Evolutionary conservation across 2,888 invertebrate genomes (phyloP), one percentile per base, ranked within the genome.

Genomic region (Cyaniris semiargus): DNA sequence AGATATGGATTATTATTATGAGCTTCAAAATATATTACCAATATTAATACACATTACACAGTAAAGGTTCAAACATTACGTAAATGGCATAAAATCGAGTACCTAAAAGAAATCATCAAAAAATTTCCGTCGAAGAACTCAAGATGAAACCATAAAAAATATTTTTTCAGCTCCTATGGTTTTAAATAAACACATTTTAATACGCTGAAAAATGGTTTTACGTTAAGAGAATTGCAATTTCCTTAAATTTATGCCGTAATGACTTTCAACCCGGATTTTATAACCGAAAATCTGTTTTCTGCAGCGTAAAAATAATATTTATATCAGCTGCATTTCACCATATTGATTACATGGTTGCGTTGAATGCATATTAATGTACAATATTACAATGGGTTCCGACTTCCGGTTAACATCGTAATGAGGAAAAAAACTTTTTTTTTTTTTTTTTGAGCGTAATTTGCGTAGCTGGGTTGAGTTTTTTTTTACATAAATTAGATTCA

Each of bases 281-380:
- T 60, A 60, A 60, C 60, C 60, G 60, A 60, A 60, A 60, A 60
- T 60, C 23, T 60, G 60, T 60, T 60, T 60, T 60, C 23, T 27
- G 60, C 60, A 60, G 60, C 13, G 60, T 23, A 60, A 60, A 60
- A 60, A 60, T 60, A 60, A 60, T 60, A 60, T 60, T 60, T 60
- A 60, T 60, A 60, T 60, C 60, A 60, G 60, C 60, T 60, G 60
- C 60, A 60, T 13, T 27, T 60, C 23, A 13, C 23, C 23, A 60
- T 60, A 60, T 60, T 23, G 60, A 23, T 60, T 13, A 60, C 60
- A 23, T 13, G 60, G 60, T 4, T 60, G 23, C 60, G 23, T 60
- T 60, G 60, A 60, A 27, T 60, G 60, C 21, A 60, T 60, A 60
- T 60, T 60, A 27, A 27, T 60, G 23, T 23, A 60, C 21, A 60